Base-by-base conservation (phyloP, 64 coral and sea anemone species). In the Pachyseris speciosa region DNA sequence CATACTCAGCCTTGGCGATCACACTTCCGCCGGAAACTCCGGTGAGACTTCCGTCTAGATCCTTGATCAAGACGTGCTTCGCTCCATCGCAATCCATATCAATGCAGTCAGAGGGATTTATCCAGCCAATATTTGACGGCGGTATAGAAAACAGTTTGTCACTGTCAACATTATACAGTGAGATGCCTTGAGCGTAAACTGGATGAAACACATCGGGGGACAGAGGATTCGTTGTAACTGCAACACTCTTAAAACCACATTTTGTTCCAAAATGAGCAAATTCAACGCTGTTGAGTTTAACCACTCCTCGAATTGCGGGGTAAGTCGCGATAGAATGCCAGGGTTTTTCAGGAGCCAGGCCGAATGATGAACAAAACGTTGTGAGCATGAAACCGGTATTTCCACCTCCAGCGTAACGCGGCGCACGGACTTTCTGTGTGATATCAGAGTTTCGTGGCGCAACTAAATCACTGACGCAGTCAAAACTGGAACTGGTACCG, bases 11-110 rank as follows among this genome's bases (percentile, higher is more conserved):
- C 57, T 85, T 96, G n/a, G 94, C 53, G 33, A 96, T 96, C 2
- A 96, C 69, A 44, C 70, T 69, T 29, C 74, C 83, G 12, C 75
- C 69, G 37, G 69, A 36, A 11, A 19, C 38, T 16, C 90, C 90
- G 27, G 86, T 89, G 11, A 96, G 70, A 25, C 75, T 92, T 38
- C 94, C 94, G 48, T 96, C 94, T 9, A 89, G 0, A 72, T 96
- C 94, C 30, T 51, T 74, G 32, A 96, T 85, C 10, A 96, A 47
- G 9, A 89, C 55, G 2, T 96, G 89, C 37, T 84, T 83, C 5
- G 40, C 37, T 49, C 84, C 90, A 89, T 96, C 94, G 37, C 94
- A 96, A 44, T 96, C 94, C 90, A 96, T 92, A 50, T 96, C 94
- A 6, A 96, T 76, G 63, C 94, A 96, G 25, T 96, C 94, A 2